These are phyloP conservation scores for Craterocephalus amniculus DNA, from an alignment of 2,797 vertebrate species.

Conservation along the genomic window DNA sequence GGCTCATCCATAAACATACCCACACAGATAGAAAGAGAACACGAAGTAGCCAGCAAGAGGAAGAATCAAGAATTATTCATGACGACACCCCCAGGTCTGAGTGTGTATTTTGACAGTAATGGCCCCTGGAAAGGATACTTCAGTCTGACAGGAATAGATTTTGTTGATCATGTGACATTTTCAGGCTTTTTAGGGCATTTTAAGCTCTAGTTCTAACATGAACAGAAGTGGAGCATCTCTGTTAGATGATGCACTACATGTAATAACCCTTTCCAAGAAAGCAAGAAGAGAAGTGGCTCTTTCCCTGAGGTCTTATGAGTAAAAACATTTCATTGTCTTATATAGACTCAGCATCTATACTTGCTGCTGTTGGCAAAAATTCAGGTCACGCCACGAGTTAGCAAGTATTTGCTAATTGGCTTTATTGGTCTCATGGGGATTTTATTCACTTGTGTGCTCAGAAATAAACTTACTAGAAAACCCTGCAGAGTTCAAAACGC, in stretches of 20 bases:
- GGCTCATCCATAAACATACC: conserved; percentile 68
- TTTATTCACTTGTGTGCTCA: conserved; percentile 17
- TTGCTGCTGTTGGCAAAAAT: not conserved
- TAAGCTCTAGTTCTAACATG: conserved; percentile 13
- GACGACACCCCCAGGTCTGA: conserved; percentile 62
- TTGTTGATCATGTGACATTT: conserved; percentile 41
- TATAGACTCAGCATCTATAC: conserved; percentile 2
- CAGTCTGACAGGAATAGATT: conserved; percentile 63
- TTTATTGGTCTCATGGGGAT: conserved; percentile 17
- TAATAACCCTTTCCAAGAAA: conserved; percentile 6
- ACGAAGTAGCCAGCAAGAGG: conserved; percentile 65
- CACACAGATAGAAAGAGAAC: conserved; percentile 61
- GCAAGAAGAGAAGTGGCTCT: conserved; percentile 8
- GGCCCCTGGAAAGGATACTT: conserved; percentile 58
- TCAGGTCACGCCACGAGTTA: conserved; percentile 29
- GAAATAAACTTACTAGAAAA: conserved; percentile 31
- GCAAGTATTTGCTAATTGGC: conserved; percentile 26
- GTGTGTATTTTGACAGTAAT: conserved; percentile 61
- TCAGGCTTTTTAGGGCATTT: conserved; percentile 38
- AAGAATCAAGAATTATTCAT: conserved; percentile 73
- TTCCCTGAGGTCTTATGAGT: conserved; percentile 12
- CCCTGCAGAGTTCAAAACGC: conserved; percentile 11
- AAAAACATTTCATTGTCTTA: not conserved
- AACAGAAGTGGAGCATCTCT: conserved; percentile 32
- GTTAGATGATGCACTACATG: conserved; percentile 24